phyloP scores from a whole-genome alignment of 1,140 invertebrate genomes.

The Pogonomyrmex barbatus region DNA sequence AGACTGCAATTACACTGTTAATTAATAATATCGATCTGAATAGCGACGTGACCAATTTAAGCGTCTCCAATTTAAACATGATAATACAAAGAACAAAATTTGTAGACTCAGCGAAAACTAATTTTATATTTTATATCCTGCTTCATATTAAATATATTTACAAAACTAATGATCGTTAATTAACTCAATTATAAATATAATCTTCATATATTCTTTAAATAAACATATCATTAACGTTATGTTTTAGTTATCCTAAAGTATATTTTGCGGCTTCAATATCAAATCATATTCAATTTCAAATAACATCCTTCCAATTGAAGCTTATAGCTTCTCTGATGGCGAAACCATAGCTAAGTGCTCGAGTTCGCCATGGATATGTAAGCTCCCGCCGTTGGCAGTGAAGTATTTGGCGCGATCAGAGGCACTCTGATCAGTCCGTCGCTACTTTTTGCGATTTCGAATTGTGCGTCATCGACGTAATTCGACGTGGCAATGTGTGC shows the following conservation, averaged over 20 bases:
- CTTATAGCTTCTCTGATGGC: neutral
- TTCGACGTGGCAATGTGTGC: neutral
- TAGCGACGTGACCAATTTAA: neutral
- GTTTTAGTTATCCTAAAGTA: neutral
- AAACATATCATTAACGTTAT: neutral
- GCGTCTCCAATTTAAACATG: neutral
- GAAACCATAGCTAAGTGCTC: neutral
- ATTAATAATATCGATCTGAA: neutral
- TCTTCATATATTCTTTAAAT: neutral
- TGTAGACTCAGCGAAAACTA: neutral
- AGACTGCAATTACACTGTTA: neutral
- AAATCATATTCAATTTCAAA: neutral
- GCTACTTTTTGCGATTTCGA: neutral
- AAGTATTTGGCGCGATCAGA: slow-evolving; percentile 47
- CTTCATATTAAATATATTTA: slow-evolving; percentile 26
- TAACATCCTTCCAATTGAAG: neutral
- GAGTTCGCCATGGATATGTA: neutral
- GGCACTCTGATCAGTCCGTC: slow-evolving; percentile 36
- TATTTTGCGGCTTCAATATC: neutral
- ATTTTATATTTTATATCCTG: neutral
- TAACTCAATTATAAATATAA: slow-evolving; percentile 11
- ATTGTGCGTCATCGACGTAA: neutral
- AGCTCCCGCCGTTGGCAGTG: slow-evolving; percentile 22
- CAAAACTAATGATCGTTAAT: slow-evolving; percentile 25
- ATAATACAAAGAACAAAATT: neutral